Percentiles rank a stretch among this genome's conserved stretches.
Conservation (phyloP, 2,888 invertebrate genomes). For the Labia minor region DNA sequence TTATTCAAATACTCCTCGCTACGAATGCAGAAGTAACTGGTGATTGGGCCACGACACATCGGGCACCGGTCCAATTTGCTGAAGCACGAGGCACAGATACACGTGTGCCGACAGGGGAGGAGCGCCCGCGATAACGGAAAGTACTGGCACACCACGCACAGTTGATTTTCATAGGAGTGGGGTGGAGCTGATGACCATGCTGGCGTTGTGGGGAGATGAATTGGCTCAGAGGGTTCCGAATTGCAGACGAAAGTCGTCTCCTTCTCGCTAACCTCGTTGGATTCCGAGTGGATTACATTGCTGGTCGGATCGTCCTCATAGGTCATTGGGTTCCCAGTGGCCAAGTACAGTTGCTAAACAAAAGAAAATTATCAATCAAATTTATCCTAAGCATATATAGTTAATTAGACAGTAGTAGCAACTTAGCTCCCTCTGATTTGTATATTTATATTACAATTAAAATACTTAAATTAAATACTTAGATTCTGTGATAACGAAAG, state of each 20-base stretch:
- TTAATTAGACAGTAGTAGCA: too few relatives aligned
- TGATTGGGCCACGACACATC: slow-evolving; percentile 73
- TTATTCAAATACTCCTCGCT: slow-evolving; percentile 59
- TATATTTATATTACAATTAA: too few relatives aligned
- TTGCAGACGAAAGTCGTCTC: slow-evolving; percentile 40
- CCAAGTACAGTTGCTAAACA: slow-evolving; percentile 65
- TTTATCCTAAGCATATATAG: too few relatives aligned
- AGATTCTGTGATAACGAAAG: too few relatives aligned
- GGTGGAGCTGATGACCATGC: slow-evolving; percentile 28
- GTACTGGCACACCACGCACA: slow-evolving; percentile 75
- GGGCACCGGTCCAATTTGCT: slow-evolving; percentile 74
- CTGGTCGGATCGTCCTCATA: slow-evolving; percentile 41
- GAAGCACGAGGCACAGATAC: slow-evolving; percentile 71
- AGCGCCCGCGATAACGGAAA: slow-evolving; percentile 66
- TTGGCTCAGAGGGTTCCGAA: slow-evolving; percentile 34
- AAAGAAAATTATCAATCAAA: too few relatives aligned
- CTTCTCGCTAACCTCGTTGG: slow-evolving; percentile 35
- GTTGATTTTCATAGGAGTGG: slow-evolving; percentile 33
- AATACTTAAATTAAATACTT: too few relatives aligned
- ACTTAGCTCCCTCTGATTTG: too few relatives aligned
- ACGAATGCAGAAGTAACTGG: slow-evolving; percentile 72
- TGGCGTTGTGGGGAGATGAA: slow-evolving; percentile 29
- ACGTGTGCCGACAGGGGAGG: slow-evolving; percentile 75
- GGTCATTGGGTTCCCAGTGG: slow-evolving; percentile 52
- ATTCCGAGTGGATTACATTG: neutral